Conservation (phyloP, 1,140 invertebrate genomes). For the Drosophila melanica region DNA sequence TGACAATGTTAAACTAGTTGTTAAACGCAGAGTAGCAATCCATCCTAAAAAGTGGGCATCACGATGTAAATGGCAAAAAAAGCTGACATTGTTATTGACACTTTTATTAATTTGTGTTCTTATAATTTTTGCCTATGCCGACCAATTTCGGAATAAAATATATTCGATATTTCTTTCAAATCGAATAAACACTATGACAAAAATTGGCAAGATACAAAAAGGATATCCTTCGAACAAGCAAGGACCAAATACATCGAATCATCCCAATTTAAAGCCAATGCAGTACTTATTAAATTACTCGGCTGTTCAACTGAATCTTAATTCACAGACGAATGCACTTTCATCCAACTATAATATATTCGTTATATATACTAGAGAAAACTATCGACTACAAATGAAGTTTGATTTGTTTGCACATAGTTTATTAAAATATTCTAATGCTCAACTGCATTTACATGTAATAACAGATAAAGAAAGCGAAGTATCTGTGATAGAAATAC, state of each 20-base stretch:
- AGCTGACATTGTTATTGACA: constrained; percentile 61
- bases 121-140: constrained; percentile 72
- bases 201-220: constrained; percentile 47
- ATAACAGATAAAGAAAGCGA: constrained; percentile 88
- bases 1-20: constrained; percentile 67
- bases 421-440: constrained; percentile 85
- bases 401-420: constrained; percentile 86
- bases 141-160: constrained; percentile 69
- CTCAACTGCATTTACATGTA: constrained; percentile 87
- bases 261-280: constrained; percentile 52
- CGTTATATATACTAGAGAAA: constrained; percentile 83
- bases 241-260: constrained; percentile 27
- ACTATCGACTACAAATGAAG: constrained; percentile 86
- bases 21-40: constrained; percentile 58
- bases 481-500: constrained; percentile 86
- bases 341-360: constrained; percentile 77
- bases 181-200: constrained; percentile 46
- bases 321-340: constrained; percentile 30
- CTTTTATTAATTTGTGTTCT: constrained; percentile 66
- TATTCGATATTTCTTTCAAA: constrained; percentile 65
- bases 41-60: constrained; percentile 57
- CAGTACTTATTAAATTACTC: constrained; percentile 70
- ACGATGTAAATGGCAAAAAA: constrained; percentile 71
- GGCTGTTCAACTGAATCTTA: constrained; percentile 50
- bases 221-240: constrained; percentile 39